Base-by-base conservation (phyloP, 2,888 invertebrate species). In the Hyposoter didymator region DNA sequence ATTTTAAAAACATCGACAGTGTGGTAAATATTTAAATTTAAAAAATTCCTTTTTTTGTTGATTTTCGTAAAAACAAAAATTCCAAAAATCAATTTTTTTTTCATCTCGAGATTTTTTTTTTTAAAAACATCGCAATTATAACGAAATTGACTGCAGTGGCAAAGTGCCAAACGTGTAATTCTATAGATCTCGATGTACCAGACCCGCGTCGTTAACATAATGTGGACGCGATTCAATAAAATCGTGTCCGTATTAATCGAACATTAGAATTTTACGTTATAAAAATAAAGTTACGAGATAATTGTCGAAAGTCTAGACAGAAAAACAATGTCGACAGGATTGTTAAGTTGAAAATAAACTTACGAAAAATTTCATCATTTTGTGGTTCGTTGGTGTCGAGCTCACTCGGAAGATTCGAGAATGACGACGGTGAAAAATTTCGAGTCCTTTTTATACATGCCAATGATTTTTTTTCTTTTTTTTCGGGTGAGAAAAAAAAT, bases 351-450 rank as follows among this genome's bases (percentile, higher is more conserved):
- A 14, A 55, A 43, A 19, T 69, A 14, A 78, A 84, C 84, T 84
- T 66, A 84, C 84, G 43, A 79, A 3, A 32, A 74, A 62, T 79
- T 45, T 69, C 52, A 62, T 79, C 73, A 79, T 84, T 78, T 74
- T 79, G 12, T 19, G 12, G 66, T 45, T 59, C 19, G 32, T 19
- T 17, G 22, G 35, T 67, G 39, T 32, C 19, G 19, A 49, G 22
- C 28, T 28, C 12, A 17, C 22, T 59, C 32, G 14, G n/a, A 69
- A 74, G 28, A 32, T 66, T 74, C 69, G 70, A 82, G 70, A 82
- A 43, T 82, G 75, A 75, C 12, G 49, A 39, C 12, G 55, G 14
- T 17, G 7, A 45, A 52, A 28, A 70, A 80, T 75, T 80, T 80
- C 8, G 43, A n/a, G 35, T 75, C 75, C 70, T 75, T 80, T 75